Conservation (phyloP, 2,113 vertebrate genomes). For the Zosterops hypoxanthus region DNA sequence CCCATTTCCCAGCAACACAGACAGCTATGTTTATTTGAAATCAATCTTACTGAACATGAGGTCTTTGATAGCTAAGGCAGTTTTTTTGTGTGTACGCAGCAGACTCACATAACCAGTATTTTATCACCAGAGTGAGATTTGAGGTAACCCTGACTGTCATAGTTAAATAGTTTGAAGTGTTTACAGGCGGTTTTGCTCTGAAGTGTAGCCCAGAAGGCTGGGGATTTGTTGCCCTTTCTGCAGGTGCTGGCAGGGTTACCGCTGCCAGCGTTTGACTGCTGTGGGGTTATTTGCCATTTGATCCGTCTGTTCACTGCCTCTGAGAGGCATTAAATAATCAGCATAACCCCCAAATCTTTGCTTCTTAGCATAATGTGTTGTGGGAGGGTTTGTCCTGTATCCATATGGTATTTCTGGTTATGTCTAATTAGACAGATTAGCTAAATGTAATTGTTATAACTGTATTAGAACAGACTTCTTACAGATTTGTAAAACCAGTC, state of each 20-base stretch:
- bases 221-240: not conserved
- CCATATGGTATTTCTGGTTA: not conserved
- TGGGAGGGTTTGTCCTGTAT: not conserved
- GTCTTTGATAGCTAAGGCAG: not conserved
- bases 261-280: not conserved
- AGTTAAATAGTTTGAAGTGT: not conserved
- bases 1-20: not conserved
- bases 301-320: not conserved
- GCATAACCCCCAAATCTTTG: not conserved
- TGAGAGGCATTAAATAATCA: not conserved
- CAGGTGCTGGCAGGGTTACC: not conserved
- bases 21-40: not conserved
- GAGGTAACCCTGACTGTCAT: not conserved
- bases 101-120: not conserved
- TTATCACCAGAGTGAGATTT: not conserved
- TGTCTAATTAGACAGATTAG: not conserved
- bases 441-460: not conserved
- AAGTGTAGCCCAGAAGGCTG: not conserved
- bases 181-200: not conserved
- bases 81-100: fast-evolving
- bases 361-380: not conserved
- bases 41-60: not conserved
- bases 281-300: not conserved
- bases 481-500: not conserved
- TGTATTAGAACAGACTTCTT: not conserved